phyloP scores from a whole-genome alignment of 92 coral and sea anemone species.

The Muricea muricata region DNA sequence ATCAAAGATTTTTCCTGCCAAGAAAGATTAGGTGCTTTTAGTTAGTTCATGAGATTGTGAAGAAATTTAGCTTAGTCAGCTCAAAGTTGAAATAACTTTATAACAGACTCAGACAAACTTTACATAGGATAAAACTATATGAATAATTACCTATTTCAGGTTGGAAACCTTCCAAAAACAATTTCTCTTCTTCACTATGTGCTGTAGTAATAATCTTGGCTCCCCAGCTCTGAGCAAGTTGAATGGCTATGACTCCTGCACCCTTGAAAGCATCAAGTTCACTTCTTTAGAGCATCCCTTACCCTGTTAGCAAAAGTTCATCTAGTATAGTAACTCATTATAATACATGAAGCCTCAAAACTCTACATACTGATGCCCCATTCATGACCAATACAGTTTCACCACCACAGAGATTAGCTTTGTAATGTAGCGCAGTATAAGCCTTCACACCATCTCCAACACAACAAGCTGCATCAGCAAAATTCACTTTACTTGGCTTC shows the following conservation, averaged over 20 bases:
- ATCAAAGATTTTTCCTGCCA: conserved; percentile 85
- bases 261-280: conserved; percentile 52
- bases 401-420: conserved; percentile 90
- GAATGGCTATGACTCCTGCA: conserved; percentile 81
- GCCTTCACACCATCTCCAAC: conserved; percentile 92
- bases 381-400: conserved; percentile 91
- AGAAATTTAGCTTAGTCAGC: no score
- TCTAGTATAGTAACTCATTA: no score
- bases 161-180: conserved; percentile 80
- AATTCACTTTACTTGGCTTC: conserved; percentile 87
- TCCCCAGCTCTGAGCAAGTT: conserved; percentile 95
- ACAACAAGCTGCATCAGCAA: conserved; percentile 94
- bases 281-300: no score
- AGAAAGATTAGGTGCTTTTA: no score
- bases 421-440: conserved; percentile 89
- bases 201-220: conserved; percentile 96
- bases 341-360: no score
- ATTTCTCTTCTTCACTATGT: conserved; percentile 80
- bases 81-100: not conserved
- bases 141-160: conserved; percentile 76
- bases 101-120: no score
- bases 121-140: no score
- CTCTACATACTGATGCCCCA: conserved; percentile 87
- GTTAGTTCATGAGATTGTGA: no score
- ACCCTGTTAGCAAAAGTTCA: no score